These are phyloP conservation scores for Lophura nycthemera DNA, from an alignment of 2,113 vertebrate species.

Conservation along the genomic window DNA sequence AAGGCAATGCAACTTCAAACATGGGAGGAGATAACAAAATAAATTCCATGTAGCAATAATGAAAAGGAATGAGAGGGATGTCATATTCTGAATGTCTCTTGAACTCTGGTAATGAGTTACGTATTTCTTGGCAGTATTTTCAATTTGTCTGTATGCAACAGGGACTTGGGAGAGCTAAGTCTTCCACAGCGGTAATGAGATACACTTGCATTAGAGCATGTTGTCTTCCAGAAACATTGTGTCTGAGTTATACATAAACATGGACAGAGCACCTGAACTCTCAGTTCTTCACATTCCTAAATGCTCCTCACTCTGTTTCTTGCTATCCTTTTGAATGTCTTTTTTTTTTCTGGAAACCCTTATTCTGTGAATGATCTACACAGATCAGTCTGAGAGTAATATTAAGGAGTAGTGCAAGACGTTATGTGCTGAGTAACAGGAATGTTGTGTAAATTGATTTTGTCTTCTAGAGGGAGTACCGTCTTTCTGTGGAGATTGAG, in stretches of 20 bases:
- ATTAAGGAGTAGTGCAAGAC: background rate
- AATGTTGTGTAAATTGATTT: background rate
- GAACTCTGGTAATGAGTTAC: background rate
- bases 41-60: constrained; percentile 22
- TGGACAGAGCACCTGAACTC: background rate
- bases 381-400: background rate
- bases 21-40: constrained; percentile 41
- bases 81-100: background rate
- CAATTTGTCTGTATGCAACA: background rate
- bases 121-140: background rate
- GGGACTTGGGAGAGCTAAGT: background rate
- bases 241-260: background rate
- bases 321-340: background rate
- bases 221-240: constrained; percentile 8
- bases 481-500: background rate
- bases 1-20: constrained; percentile 32
- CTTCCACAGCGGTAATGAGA: background rate
- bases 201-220: background rate
- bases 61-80: background rate
- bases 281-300: background rate
- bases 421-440: background rate
- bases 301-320: background rate
- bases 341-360: background rate
- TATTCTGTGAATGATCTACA: background rate
- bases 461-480: constrained; percentile 17